phyloP scores from a whole-genome alignment of 2,888 invertebrate genomes.

The Idaea aversata region DNA sequence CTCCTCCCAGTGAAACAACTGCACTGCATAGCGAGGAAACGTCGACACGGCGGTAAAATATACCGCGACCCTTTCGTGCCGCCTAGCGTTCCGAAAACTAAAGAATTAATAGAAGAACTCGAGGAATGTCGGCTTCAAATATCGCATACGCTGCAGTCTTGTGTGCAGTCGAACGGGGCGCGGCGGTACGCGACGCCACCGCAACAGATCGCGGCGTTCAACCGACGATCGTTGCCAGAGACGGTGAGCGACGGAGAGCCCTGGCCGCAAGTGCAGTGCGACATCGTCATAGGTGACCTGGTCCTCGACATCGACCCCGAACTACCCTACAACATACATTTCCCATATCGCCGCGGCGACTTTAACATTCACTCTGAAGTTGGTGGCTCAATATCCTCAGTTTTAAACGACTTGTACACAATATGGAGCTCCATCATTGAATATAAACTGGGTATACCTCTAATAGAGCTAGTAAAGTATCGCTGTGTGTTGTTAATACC shows the following conservation, averaged over 20 bases:
- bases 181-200: constrained; percentile 92
- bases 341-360: constrained; percentile 93
- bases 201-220: constrained; percentile 93
- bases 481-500: constrained; percentile 93
- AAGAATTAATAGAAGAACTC: constrained; percentile 86
- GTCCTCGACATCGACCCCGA: constrained; percentile 84
- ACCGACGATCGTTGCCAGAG: constrained; percentile 88
- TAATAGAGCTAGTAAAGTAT: constrained; percentile 86
- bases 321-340: constrained; percentile 91
- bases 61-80: constrained; percentile 85
- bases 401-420: constrained; percentile 90
- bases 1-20: constrained; percentile 90
- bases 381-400: constrained; percentile 92
- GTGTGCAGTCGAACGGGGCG: constrained; percentile 90
- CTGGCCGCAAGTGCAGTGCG: constrained; percentile 83
- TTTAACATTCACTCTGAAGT: constrained; percentile 91
- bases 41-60: constrained; percentile 75
- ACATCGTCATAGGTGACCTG: constrained; percentile 88
- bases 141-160: constrained; percentile 92
- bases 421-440: constrained; percentile 93
- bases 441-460: constrained; percentile 87
- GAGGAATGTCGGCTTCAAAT: constrained; percentile 92
- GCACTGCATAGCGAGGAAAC: constrained; percentile 90
- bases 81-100: constrained; percentile 82
- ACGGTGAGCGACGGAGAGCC: constrained; percentile 78